Conservation (phyloP, 1,140 invertebrate genomes). For the Rhagoletis pomonella region DNA sequence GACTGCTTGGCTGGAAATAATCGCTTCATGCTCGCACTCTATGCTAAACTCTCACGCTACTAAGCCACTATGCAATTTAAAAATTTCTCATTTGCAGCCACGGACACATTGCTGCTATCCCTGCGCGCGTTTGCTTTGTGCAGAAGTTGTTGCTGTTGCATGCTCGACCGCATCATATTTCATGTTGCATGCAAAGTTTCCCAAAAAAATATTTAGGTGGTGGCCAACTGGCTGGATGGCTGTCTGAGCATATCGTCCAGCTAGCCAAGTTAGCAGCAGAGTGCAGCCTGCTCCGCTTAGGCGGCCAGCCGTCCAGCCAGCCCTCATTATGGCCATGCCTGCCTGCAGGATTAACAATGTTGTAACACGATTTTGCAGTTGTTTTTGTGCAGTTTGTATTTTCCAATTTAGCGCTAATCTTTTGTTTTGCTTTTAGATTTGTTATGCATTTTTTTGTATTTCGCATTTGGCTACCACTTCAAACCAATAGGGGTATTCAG, state of each 20-base stretch:
- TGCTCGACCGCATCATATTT: slow-evolving; percentile 48
- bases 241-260: neutral
- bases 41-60: neutral
- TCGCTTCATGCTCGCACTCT: neutral
- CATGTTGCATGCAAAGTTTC: slow-evolving; percentile 43
- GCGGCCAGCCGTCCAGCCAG: neutral
- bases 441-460: neutral
- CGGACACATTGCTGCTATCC: neutral
- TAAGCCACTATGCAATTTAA: neutral
- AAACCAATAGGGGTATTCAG: neutral
- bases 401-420: slow-evolving; percentile 46
- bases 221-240: neutral
- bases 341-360: slow-evolving; percentile 29
- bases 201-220: slow-evolving; percentile 10
- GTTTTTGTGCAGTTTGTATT: slow-evolving; percentile 23
- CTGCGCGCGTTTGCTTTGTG: slow-evolving; percentile 6
- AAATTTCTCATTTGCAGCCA: neutral
- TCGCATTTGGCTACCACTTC: neutral
- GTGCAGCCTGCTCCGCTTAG: neutral
- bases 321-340: slow-evolving; percentile 25
- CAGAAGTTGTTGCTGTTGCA: slow-evolving; percentile 13
- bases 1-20: slow-evolving; percentile 44
- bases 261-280: neutral
- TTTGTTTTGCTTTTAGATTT: slow-evolving; percentile 37
- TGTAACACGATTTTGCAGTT: neutral